These are phyloP conservation scores for Rotaria magnacalcarata DNA, from an alignment of 2,888 invertebrate species.

Conservation along the genomic window DNA sequence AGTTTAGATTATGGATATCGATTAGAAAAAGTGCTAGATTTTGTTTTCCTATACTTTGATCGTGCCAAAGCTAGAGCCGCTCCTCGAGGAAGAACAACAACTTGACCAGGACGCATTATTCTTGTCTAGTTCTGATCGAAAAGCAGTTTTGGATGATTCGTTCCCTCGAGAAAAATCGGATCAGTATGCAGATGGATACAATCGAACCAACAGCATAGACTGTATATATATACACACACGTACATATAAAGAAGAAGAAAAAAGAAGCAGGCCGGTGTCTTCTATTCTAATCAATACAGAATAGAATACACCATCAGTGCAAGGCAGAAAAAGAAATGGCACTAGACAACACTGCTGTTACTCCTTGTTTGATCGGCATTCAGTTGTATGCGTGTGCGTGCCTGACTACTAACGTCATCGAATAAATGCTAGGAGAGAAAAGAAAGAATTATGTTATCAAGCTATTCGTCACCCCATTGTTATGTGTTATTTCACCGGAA, in stretches of 20 bases:
- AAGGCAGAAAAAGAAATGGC: conserved; percentile 29
- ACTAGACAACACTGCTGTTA: conserved; percentile 24
- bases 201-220: background rate
- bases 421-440: conserved; percentile 24
- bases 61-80: background rate
- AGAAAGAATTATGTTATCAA: conserved; percentile 24
- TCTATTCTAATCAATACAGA: background rate
- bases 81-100: background rate
- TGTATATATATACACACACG: background rate
- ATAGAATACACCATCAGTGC: conserved; percentile 2
- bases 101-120: conserved; percentile 1
- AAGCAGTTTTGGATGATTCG: background rate
- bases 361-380: conserved; percentile 29
- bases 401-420: background rate
- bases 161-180: background rate
- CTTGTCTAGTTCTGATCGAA: background rate
- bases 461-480: background rate
- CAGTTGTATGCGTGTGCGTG: background rate
- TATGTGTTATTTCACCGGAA: background rate
- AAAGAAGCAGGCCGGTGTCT: conserved; percentile 17
- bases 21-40: too few relatives aligned
- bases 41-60: background rate
- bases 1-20: background rate
- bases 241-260: background rate
- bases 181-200: conserved; percentile 2